Evolutionary conservation across 2,888 invertebrate species (phyloP), one percentile per base, ranked within the genome.

Genomic region (Anoplius nigerrimus): DNA sequence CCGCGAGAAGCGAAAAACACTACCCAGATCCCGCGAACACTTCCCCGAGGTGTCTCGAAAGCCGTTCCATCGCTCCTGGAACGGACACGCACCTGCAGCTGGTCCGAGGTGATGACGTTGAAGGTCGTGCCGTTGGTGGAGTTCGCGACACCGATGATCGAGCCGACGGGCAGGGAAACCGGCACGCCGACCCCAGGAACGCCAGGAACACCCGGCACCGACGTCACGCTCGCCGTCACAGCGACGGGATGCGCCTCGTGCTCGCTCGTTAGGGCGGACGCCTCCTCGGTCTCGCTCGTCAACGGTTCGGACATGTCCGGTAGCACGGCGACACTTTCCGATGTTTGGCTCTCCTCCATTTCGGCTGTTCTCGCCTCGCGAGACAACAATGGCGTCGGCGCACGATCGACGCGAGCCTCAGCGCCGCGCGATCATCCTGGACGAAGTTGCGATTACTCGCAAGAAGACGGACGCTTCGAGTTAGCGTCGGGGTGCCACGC

Each of bases 21-120:
- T 34, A 6, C 2, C 34, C 34, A 6, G 11, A n/a, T 18, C 15
- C 22, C 5, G 13, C n/a, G 55, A 13, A 34, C 0, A 8, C n/a
- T 27, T 15, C 16, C 24, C 22, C 24, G 20, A 34, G 4, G 34
- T 20, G n/a, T 5, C 4, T n/a, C 15, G 27, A 18, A 11, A 42
- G 15, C 11, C 4, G 34, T n/a, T 2, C 5, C 8, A 22, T 8
- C 34, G 11, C 2, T 34, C 34, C 11, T 13, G 6, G 1, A 54
- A 11, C 11, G 6, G 34, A 34, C 34, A 34, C 16, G 20, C 63
- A 90, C 90, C 83, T 95, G 94, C 85, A 96, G 89, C 86, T 95
- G 95, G 83, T 96, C 95, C 43, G 94, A 93, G 27, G 95, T 94
- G 88, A 96, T 95, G 84, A 95, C 95, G 90, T 95, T 96, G 89